A percentile compares a stretch with the other conserved stretches of the same genome.
These are phyloP conservation scores for Tupiocoris notatus DNA, from an alignment of 2,888 invertebrate genomes.

Conservation along the genomic window DNA sequence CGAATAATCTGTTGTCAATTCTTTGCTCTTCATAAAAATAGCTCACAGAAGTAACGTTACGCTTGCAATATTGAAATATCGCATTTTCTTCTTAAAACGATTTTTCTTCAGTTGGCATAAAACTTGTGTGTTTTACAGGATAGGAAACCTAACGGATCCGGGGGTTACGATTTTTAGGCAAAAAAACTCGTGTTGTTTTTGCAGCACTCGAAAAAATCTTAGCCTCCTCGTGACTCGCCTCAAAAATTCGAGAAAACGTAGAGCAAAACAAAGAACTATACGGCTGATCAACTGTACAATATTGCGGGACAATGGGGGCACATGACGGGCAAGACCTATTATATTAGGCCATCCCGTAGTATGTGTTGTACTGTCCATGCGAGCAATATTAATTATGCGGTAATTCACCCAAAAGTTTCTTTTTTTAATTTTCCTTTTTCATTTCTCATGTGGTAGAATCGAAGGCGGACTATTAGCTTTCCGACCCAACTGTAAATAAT, in stretches of 20 bases:
- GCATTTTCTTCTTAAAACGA: too few relatives aligned
- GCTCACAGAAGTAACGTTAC: too few relatives aligned
- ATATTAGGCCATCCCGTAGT: constrained; percentile 19
- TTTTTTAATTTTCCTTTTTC: not conserved
- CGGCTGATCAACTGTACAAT: not conserved
- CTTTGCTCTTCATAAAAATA: too few relatives aligned
- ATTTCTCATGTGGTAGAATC: constrained; percentile 26
- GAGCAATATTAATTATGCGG: constrained; percentile 45
- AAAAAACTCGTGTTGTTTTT: constrained; percentile 30
- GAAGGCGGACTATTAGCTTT: constrained; percentile 37
- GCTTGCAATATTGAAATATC: too few relatives aligned
- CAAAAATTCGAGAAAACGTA: not conserved
- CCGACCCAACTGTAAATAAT: constrained; percentile 42
- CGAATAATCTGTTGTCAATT: too few relatives aligned
- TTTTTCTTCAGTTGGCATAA: not conserved
- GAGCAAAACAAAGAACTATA: not conserved
- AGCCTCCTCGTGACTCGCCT: not conserved
- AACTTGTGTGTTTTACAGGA: constrained; percentile 36
- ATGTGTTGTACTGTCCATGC: constrained; percentile 47
- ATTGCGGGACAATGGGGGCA: constrained; percentile 32
- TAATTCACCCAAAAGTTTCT: constrained; percentile 20
- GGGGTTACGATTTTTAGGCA: constrained; percentile 26
- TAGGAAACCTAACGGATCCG: constrained; percentile 29
- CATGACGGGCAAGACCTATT: constrained; percentile 6
- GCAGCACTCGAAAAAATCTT: constrained; percentile 26